These are phyloP conservation scores for Brachypalpus laphriformis DNA, from an alignment of 2,888 invertebrate genomes.

Conservation along the genomic window DNA sequence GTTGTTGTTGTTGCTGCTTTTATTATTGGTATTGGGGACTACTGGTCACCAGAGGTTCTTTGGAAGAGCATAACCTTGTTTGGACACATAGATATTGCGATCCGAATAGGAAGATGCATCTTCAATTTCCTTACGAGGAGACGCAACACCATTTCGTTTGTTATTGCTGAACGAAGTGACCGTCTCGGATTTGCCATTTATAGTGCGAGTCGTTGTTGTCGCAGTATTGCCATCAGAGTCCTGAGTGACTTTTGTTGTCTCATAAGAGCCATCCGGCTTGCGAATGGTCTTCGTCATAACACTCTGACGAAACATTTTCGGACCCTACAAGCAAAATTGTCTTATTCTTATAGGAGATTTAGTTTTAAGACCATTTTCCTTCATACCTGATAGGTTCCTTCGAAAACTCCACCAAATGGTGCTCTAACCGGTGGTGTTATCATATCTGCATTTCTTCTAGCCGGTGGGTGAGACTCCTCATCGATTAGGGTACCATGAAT, in stretches of 20 bases:
- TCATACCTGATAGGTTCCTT: constrained; percentile 80
- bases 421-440: constrained; percentile 78
- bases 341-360: not conserved
- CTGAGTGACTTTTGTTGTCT: constrained; percentile 84
- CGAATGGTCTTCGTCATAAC: constrained; percentile 84
- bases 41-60: constrained; percentile 83
- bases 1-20: constrained; percentile 54
- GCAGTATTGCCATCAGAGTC: constrained; percentile 86
- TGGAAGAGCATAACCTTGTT: constrained; percentile 83
- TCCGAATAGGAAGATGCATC: constrained; percentile 75
- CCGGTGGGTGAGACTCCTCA: constrained; percentile 76
- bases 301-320: constrained; percentile 84
- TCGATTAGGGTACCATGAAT: constrained; percentile 82
- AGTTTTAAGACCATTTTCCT: not conserved
- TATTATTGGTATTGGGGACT: constrained; percentile 76
- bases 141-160: not conserved
- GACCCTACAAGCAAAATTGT: constrained; percentile 75
- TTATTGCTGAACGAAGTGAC: constrained; percentile 75
- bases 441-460: constrained; percentile 78
- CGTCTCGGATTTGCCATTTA: constrained; percentile 81
- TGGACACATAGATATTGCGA: constrained; percentile 81
- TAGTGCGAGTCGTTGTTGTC: constrained; percentile 84
- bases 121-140: constrained; percentile 15
- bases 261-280: constrained; percentile 85
- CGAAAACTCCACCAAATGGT: constrained; percentile 81